Evolutionary conservation across 1,140 invertebrate genomes (phyloP), one percentile per base, ranked within the genome.

Genomic region (Drosophila eugracilis): DNA sequence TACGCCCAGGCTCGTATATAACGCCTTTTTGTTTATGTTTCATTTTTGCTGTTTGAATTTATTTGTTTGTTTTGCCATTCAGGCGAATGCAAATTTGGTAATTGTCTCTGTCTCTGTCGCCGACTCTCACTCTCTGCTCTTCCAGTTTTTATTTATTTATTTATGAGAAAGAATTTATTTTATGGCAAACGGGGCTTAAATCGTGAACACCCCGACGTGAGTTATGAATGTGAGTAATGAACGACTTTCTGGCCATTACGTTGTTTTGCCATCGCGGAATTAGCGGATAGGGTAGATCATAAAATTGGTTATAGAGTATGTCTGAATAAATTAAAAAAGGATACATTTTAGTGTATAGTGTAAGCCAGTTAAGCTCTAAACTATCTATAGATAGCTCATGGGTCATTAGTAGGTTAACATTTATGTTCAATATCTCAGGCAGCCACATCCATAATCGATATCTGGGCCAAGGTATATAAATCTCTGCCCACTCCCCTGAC

Each of bases 81-180:
- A 75, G 78, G 77, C 59, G 67, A 86, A 86, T 86, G 81, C 77
- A 86, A 86, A 86, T 86, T 86, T 80, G 67, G 79, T 84, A 80
- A 80, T 85, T 85, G 80, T 62, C 58, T 77, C 50, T 57, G 41
- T 22, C 21, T 44, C 49, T 47, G 10, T n/a, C n/a, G n/a, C n/a
- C n/a, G n/a, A n/a, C n/a, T 42, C 44, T 63, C 28, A 34, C 10
- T 39, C 15, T 48, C 17, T 77, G 54, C 42, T 48, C 30, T 26
- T 42, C 12, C 14, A 15, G 26, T 65, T 49, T 50, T 52, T 22
- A 10, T 69, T 85, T 78, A 75, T 84, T 66, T 76, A 79, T 85
- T 54, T 85, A 57, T 69, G 55, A 54, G 5, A 78, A 75, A 54
- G 37, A 66, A 55, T 75, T 78, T 83, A 71, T 78, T 78, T 84